Evolutionary conservation across 2,888 invertebrate species (phyloP), one percentile per base, ranked within the genome.

Genomic region (Cotesia congregata): DNA sequence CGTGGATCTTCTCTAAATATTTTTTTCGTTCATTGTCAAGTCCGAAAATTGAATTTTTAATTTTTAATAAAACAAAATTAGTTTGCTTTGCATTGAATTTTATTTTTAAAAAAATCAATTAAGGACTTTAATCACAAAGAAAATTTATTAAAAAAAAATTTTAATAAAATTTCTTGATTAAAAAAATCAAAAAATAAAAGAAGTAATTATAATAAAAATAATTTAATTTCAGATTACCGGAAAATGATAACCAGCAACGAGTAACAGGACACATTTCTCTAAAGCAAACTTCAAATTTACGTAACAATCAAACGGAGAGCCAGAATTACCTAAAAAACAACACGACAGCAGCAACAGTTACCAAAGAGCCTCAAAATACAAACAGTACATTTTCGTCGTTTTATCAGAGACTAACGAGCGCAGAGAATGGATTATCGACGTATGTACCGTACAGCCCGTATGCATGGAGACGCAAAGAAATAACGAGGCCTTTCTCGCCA

Each of bases 391-490:
- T 50, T 50, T 79, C 85, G 71, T 80, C 86, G 71, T 83, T 83
- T 80, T 84, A 88, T 81, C 88, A 88, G 74, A 85, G 87, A 77
- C 83, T 84, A 72, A 86, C 84, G 71, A 87, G 70, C 38, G 30
- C 77, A 79, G 88, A 88, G 77, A 89, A 87, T 77, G 86, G 86
- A 69, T 30, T 41, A 15, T 83, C 84, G 38, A 86, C 85, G 62
- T 88, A 88, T 72, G 83, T 87, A 68, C 86, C 89, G 7, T 88
- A 88, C 78, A 88, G 88, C 82, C 88, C 89, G 3, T 89, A 89
- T 79, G 85, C 86, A n/a, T 77, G 85, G 20, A 86, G 88, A 65
- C 84, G 88, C 40, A 85, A 86, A 76, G 89, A 89, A 76, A 81
- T 76, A 39, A 79, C 82, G 64, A 84, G 87, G 80, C 85, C 87